These are phyloP conservation scores for Ursus arctos DNA, from an alignment of 2,113 vertebrate genomes.

Conservation along the genomic window DNA sequence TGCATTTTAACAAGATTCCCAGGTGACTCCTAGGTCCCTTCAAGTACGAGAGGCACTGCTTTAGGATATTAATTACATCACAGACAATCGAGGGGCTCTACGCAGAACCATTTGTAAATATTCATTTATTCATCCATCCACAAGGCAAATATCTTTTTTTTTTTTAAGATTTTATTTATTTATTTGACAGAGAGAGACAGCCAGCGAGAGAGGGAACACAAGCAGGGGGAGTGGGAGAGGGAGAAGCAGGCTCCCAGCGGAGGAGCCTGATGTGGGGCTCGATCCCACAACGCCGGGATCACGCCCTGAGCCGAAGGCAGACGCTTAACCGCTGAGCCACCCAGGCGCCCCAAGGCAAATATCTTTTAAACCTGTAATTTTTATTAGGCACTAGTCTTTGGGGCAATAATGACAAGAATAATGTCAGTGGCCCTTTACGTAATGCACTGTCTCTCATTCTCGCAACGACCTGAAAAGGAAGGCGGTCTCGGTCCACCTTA, in stretches of 20 bases:
- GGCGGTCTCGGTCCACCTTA: not conserved
- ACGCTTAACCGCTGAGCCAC: too few relatives aligned
- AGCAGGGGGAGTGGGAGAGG: too few relatives aligned
- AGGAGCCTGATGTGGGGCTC: too few relatives aligned
- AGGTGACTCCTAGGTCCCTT: not conserved
- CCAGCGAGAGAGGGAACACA: too few relatives aligned
- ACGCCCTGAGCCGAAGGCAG: too few relatives aligned
- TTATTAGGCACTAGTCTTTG: not conserved
- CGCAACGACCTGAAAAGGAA: not conserved
- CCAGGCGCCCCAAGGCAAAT: not conserved
- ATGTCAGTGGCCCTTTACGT: not conserved
- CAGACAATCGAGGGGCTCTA: not conserved
- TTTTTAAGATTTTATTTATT: too few relatives aligned
- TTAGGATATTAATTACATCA: not conserved
- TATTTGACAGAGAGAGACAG: too few relatives aligned
- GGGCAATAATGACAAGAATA: not conserved
- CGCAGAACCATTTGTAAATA: not conserved
- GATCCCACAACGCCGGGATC: too few relatives aligned
- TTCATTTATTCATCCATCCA: not conserved
- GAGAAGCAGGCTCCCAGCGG: too few relatives aligned
- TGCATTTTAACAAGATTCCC: not conserved
- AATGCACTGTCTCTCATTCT: not conserved
- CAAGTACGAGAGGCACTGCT: not conserved
- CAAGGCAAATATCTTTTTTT: not conserved
- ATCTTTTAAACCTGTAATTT: not conserved